Conservation (phyloP, 1,140 invertebrate species). For the Triops cancriformis region DNA sequence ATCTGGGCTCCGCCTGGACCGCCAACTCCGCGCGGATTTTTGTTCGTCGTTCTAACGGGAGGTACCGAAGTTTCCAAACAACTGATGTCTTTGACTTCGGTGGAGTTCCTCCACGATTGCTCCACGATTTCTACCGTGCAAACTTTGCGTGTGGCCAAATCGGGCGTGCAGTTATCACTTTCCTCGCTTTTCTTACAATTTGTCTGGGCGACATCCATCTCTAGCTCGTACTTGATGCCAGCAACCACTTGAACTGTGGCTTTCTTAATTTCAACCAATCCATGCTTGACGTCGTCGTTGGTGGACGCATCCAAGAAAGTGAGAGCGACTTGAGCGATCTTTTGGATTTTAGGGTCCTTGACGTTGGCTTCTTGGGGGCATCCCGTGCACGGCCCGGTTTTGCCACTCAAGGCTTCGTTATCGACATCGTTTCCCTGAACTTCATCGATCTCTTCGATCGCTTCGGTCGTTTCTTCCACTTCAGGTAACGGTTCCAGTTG, state of each 20-base stretch:
- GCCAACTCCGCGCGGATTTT: neutral
- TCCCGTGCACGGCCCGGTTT: conserved; percentile 29
- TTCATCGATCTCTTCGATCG: conserved; percentile 39
- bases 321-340: conserved; percentile 32
- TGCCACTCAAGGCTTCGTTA: conserved; percentile 38
- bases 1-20: neutral
- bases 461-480: conserved; percentile 34
- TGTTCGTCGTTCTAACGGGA: neutral
- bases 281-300: conserved; percentile 25
- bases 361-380: conserved; percentile 30
- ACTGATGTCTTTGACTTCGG: conserved; percentile 22
- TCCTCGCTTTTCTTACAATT: conserved; percentile 33
- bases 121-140: conserved; percentile 29
- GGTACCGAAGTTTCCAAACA: conserved; percentile 16
- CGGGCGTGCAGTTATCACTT: conserved; percentile 29
- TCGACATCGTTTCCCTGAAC: conserved; percentile 40
- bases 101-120: conserved; percentile 27
- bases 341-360: conserved; percentile 30
- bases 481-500: conserved; percentile 28
- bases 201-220: conserved; percentile 35
- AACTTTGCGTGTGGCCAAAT: conserved; percentile 30
- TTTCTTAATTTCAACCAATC: conserved; percentile 31
- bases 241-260: conserved; percentile 35
- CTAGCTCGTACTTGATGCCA: conserved; percentile 37
- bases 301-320: conserved; percentile 23